These are phyloP conservation scores for Protaetia brevitarsis DNA, from an alignment of 1,140 invertebrate genomes.

Conservation along the genomic window DNA sequence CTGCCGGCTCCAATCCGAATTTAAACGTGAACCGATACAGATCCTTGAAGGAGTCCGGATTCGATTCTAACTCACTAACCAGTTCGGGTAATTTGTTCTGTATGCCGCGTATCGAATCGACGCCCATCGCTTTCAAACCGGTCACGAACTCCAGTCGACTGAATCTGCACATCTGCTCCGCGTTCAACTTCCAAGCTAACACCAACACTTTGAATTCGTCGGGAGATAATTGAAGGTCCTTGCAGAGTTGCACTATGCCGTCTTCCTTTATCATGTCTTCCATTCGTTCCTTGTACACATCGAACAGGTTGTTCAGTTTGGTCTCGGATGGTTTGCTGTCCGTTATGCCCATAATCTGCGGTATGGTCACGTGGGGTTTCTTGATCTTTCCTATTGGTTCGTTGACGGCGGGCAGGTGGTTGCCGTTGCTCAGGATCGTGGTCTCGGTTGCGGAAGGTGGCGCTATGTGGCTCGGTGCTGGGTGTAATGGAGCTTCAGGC, in stretches of 20 bases:
- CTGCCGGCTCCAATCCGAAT: constrained; percentile 88
- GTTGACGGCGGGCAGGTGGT: constrained; percentile 30
- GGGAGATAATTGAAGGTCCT: constrained; percentile 84
- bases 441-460: constrained; percentile 37
- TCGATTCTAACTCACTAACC: constrained; percentile 69
- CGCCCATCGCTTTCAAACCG: constrained; percentile 77
- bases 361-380: constrained; percentile 42
- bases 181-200: constrained; percentile 91
- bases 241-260: constrained; percentile 84
- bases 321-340: constrained; percentile 68
- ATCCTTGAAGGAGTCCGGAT: constrained; percentile 86
- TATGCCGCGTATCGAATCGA: constrained; percentile 78
- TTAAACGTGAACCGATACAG: constrained; percentile 77
- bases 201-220: constrained; percentile 90
- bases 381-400: constrained; percentile 7
- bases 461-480: constrained; percentile 45
- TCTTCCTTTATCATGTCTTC: constrained; percentile 83
- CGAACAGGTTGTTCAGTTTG: constrained; percentile 75
- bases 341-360: constrained; percentile 52
- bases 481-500: constrained; percentile 44
- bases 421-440: constrained; percentile 45
- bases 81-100: constrained; percentile 79
- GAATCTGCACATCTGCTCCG: constrained; percentile 94
- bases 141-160: constrained; percentile 81
- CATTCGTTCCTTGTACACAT: constrained; percentile 80